Percentiles rank a stretch among this genome's conserved stretches.
Conservation (phyloP, 2,797 vertebrate species). For the Hozukius guyotensis region DNA sequence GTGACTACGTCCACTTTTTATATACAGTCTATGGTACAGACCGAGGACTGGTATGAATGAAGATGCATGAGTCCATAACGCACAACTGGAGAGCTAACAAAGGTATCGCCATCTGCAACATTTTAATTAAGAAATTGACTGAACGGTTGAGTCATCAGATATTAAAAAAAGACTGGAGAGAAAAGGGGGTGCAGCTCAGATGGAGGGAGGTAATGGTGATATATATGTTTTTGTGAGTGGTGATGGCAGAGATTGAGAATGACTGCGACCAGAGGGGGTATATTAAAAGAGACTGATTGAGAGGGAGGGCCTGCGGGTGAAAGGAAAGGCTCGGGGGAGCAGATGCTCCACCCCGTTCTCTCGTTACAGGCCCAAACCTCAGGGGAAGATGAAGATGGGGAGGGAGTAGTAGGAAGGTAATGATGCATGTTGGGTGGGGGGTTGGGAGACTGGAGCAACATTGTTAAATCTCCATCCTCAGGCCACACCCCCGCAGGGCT, state of each 20-base stretch:
- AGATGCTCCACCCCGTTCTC: constrained; percentile 72
- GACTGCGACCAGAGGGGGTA: constrained; percentile 26
- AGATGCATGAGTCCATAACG: background rate
- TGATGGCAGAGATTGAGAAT: constrained; percentile 19
- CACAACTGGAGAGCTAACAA: background rate
- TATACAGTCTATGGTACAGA: background rate
- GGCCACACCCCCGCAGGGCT: constrained; percentile 64
- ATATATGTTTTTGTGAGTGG: constrained; percentile 2
- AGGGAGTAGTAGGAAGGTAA: constrained; percentile 31
- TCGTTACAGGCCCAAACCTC: constrained; percentile 66
- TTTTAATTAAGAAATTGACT: constrained; percentile 7
- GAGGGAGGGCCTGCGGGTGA: constrained; percentile 26
- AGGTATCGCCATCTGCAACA: background rate
- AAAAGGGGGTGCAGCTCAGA: background rate
- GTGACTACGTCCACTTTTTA: too few species aligned
- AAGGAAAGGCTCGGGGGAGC: constrained; percentile 59
- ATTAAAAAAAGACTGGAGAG: background rate
- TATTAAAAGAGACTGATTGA: constrained; percentile 40
- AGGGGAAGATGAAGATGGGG: constrained; percentile 39
- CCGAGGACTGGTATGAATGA: background rate
- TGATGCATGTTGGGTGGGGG: constrained; percentile 46
- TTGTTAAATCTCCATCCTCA: constrained; percentile 58
- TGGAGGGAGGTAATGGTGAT: background rate
- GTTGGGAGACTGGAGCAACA: constrained; percentile 33
- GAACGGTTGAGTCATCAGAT: constrained; percentile 8